Conservation (phyloP, 2,797 vertebrate species). For the Eupleurogrammus muticus region DNA sequence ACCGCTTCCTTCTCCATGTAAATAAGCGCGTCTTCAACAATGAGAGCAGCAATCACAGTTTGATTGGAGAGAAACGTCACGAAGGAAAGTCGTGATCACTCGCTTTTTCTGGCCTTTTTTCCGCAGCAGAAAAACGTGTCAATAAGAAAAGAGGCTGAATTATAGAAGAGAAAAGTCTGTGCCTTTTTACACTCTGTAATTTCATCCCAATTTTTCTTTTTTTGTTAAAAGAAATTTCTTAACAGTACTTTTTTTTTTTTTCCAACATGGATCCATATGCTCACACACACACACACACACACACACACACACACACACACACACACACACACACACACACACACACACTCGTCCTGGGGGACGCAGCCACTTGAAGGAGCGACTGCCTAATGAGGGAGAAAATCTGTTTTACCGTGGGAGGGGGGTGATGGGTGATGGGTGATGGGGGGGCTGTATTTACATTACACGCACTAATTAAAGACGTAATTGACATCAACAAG, state of each 20-base stretch:
- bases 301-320: conserved; percentile 17
- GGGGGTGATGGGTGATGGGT: too few species aligned
- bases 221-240: conserved; percentile 8
- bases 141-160: conserved; percentile 5
- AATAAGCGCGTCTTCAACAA: conserved; percentile 65
- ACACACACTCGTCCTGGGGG: conserved; percentile 72
- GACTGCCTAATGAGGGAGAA: conserved; percentile 82
- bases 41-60: conserved; percentile 52
- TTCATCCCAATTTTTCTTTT: conserved; percentile 1
- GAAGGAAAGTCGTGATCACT: conserved; percentile 37
- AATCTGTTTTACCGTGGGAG: conserved; percentile 76
- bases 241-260: conserved; percentile 31
- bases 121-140: conserved; percentile 1
- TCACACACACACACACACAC: conserved; percentile 21
- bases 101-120: neutral
- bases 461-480: conserved; percentile 82
- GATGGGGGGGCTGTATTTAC: conserved; percentile 82
- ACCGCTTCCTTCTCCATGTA: too few species aligned
- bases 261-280: conserved; percentile 46
- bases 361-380: conserved; percentile 77
- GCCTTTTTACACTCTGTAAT: conserved; percentile 5
- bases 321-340: conserved; percentile 32
- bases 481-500: conserved; percentile 77
- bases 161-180: conserved; percentile 23
- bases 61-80: conserved; percentile 50